A percentile compares a stretch with the other conserved stretches of the same genome.
phyloP scores from a whole-genome alignment of 2,113 vertebrate genomes.

The Cryptoleucopteryx plumbea region DNA sequence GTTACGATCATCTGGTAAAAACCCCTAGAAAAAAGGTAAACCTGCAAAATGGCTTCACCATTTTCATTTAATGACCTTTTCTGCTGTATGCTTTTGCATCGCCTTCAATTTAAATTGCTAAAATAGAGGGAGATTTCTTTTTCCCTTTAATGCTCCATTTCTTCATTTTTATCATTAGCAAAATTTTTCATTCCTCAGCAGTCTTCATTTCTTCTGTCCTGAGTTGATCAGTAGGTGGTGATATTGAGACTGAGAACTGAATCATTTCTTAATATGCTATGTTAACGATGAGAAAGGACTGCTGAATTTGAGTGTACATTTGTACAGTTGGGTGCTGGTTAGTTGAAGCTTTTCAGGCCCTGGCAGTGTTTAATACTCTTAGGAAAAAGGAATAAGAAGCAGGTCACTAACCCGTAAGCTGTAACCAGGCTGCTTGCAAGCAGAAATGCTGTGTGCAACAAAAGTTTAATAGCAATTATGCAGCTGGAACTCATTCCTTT shows the following conservation, averaged over 20 bases:
- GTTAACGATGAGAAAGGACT: not conserved
- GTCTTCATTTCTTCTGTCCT: not conserved
- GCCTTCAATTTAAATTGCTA: not conserved
- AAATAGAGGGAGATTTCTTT: not conserved
- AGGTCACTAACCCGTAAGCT: not conserved
- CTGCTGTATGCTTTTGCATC: not conserved
- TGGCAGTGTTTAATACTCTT: not conserved
- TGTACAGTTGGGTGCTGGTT: not conserved
- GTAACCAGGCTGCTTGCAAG: not conserved
- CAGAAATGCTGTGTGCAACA: not conserved
- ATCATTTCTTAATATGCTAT: not conserved
- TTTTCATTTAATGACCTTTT: not conserved
- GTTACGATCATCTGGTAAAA: conserved; percentile 9
- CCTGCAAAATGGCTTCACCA: not conserved
- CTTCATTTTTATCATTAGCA: not conserved
- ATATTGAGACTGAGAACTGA: not conserved
- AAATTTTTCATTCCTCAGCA: not conserved
- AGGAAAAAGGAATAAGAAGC: not conserved
- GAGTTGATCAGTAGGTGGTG: not conserved
- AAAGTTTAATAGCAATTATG: not conserved
- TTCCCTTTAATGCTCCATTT: not conserved
- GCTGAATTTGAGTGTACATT: not conserved
- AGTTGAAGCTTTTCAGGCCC: not conserved
- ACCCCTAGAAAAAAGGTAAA: not conserved
- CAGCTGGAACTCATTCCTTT: not conserved